Evolutionary conservation across 1,140 invertebrate species (phyloP), one percentile per base, ranked within the genome.

Genomic region (Atta colombica): DNA sequence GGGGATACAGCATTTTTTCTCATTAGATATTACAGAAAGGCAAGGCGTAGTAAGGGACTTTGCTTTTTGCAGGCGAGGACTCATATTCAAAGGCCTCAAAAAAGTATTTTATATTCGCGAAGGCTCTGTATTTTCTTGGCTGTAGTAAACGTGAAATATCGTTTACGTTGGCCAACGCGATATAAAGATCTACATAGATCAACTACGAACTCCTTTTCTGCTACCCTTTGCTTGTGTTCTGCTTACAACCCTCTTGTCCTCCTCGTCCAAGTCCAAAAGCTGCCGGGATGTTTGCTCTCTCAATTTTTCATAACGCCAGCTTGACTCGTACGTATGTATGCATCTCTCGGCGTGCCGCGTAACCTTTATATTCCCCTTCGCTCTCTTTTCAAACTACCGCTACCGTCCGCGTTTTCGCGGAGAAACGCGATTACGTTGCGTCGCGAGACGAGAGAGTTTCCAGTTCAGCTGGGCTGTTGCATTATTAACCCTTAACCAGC

Each of bases 221-320:
- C 51, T 12, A 28, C 55, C 16, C 75, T 77, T 65, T 68, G 18
- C 31, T 66, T 21, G 31, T 35, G 35, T 35, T 75, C 35, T 18
- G 49, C 31, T 77, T 77, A 58, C 80, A 60, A 12, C 63, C 68
- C 69, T 63, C 80, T 87, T 69, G 31, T 77, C 45, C 87, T 58
- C 25, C 35, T 58, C 16, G 10, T 49, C 25, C 45, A 39, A 16
- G 58, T 45, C 28, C 60, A 31, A 53, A 87, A 75, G 60, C 60
- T 78, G 65, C 28, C 65, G 77, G 88, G 75, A 81, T 89, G 87
- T 91, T 91, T 91, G 88, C 89, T 89, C 82, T 77, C 86, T 90
- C 82, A 90, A 90, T 88, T 86, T 91, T 90, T 91, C 82, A 91
- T 89, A 86, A 91, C 21, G 80, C 60, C 61, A 58, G 66, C 72